Conservation (phyloP, 2,113 vertebrate species). For the Engraulis encrasicolus region DNA sequence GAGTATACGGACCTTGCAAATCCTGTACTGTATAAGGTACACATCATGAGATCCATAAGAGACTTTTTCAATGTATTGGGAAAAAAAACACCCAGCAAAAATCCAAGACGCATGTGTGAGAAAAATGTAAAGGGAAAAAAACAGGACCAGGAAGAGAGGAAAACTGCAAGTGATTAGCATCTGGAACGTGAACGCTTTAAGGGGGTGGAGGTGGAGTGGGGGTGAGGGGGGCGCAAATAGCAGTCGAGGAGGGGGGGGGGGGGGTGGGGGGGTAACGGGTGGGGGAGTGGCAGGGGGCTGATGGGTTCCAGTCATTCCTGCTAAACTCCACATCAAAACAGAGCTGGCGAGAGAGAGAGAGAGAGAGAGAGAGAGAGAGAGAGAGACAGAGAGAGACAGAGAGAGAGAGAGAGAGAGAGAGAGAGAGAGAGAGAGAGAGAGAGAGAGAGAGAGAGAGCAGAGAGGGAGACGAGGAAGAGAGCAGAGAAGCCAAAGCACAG, state of each 20-base stretch:
- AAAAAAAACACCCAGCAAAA: not conserved
- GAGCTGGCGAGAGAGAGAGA: conserved; percentile 4
- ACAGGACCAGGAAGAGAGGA: not conserved
- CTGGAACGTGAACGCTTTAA: conserved; percentile 26
- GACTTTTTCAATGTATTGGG: not conserved
- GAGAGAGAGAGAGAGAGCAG: too few relatives aligned
- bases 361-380: too few relatives aligned
- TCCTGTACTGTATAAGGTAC: not conserved
- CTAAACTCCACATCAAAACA: conserved; percentile 40
- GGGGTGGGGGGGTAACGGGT: too few relatives aligned
- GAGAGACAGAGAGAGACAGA: too few relatives aligned
- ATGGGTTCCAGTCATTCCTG: conserved; percentile 38
- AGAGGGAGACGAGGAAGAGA: too few relatives aligned
- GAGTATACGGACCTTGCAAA: not conserved
- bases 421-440: too few relatives aligned
- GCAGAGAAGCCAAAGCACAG: too few relatives aligned
- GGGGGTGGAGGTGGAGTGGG: too few relatives aligned
- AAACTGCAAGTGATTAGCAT: conserved; percentile 36
- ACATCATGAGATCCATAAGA: not conserved
- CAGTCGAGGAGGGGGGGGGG: too few relatives aligned
- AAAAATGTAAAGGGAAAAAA: not conserved
- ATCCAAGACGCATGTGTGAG: not conserved
- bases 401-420: too few relatives aligned
- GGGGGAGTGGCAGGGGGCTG: too few relatives aligned
- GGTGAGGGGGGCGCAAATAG: too few relatives aligned